These are phyloP conservation scores for Drosophila cracens DNA, from an alignment of 2,888 invertebrate species.

Conservation along the genomic window DNA sequence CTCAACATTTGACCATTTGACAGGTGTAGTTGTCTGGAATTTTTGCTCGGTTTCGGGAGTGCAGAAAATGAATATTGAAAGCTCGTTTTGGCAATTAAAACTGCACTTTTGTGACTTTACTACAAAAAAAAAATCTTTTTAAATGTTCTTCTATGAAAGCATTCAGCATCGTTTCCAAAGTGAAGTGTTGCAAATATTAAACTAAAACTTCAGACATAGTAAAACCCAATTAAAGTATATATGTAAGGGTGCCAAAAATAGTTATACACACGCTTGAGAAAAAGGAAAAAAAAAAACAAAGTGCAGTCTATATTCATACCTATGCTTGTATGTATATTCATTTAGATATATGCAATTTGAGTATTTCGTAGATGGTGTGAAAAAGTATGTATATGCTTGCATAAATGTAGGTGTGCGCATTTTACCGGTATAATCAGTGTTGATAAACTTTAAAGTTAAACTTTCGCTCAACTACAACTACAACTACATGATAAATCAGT, in stretches of 20 bases:
- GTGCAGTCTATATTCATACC: conserved; percentile 14
- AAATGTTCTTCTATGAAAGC: conserved; percentile 1
- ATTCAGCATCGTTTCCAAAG: background rate
- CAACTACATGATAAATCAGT: background rate
- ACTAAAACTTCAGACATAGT: background rate
- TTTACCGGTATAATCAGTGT: conserved; percentile 32
- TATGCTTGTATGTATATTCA: conserved; percentile 10
- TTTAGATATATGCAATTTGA: conserved; percentile 1
- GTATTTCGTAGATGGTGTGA: conserved; percentile 4
- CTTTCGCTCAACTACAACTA: background rate
- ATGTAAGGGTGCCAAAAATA: conserved; percentile 4
- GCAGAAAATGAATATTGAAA: conserved; percentile 53
- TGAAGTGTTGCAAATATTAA: background rate
- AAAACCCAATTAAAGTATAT: conserved; percentile 17
- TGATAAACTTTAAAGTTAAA: conserved; percentile 4
- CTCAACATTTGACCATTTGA: conserved; percentile 53
- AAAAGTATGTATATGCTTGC: conserved; percentile 9
- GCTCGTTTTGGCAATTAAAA: conserved; percentile 17
- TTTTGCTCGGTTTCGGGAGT: conserved; percentile 56
- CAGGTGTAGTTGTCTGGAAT: conserved; percentile 58
- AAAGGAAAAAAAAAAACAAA: background rate
- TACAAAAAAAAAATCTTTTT: conserved; percentile 9
- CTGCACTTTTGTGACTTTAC: background rate
- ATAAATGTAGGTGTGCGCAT: conserved; percentile 8
- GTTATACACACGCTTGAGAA: background rate